Conservation (phyloP, 1,140 invertebrate species). For the Heliconius eleuchia region DNA sequence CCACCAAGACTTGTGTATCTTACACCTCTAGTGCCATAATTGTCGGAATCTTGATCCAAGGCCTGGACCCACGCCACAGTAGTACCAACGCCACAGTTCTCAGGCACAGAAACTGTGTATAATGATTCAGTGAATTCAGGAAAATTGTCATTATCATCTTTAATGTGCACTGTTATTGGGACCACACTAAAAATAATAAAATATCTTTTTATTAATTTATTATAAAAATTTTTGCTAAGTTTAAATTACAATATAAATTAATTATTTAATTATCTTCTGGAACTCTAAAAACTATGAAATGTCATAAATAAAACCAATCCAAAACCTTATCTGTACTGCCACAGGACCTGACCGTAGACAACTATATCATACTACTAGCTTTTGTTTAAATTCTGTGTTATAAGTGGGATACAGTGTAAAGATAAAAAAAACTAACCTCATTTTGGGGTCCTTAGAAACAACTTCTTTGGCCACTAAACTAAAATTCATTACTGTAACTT, state of each 20-base stretch:
- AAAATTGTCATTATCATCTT: constrained; percentile 97
- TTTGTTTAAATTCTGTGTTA: too few species aligned
- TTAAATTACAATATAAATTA: too few species aligned
- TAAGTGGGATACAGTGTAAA: neutral
- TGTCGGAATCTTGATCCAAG: constrained; percentile 91
- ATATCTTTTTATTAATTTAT: neutral
- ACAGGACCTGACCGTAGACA: too few species aligned
- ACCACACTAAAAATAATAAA: constrained; percentile 83
- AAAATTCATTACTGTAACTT: constrained; percentile 89
- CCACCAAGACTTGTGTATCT: constrained; percentile 91
- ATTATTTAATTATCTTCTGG: too few species aligned
- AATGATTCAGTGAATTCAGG: constrained; percentile 91
- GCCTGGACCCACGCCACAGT: constrained; percentile 92
- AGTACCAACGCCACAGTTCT: constrained; percentile 92
- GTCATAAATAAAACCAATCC: neutral
- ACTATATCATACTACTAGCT: too few species aligned
- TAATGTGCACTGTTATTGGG: constrained; percentile 91
- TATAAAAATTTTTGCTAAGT: neutral
- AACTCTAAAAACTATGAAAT: too few species aligned
- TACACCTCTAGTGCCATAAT: constrained; percentile 92
- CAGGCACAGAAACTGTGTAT: constrained; percentile 90
- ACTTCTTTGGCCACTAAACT: constrained; percentile 93
- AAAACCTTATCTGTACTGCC: too few species aligned
- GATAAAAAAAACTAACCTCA: constrained; percentile 66
- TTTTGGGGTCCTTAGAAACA: constrained; percentile 87